These are phyloP conservation scores for Tragulus kanchil DNA, from an alignment of 2,113 vertebrate genomes.

Conservation along the genomic window DNA sequence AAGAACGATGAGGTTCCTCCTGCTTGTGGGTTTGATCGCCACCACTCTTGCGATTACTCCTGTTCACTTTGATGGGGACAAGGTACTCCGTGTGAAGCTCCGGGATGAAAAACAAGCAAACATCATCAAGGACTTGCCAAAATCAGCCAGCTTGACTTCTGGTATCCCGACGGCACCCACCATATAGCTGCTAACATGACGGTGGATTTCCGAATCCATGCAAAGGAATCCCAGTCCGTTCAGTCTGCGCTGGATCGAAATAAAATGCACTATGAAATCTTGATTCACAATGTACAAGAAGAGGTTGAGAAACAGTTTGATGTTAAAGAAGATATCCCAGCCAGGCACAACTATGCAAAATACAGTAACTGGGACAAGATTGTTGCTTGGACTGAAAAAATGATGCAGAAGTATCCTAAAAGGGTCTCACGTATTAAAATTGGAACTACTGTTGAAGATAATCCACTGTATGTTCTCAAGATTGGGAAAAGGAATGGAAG, in stretches of 20 bases:
- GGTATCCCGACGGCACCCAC: not conserved
- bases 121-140: constrained; percentile 89
- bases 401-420: constrained; percentile 83
- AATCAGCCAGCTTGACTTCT: constrained; percentile 56
- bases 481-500: constrained; percentile 81
- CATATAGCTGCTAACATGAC: not conserved
- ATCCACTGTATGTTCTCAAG: constrained; percentile 91
- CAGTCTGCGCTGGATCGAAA: constrained; percentile 86
- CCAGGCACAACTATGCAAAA: constrained; percentile 89
- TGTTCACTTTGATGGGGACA: constrained; percentile 89
- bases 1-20: constrained; percentile 87
- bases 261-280: constrained; percentile 86
- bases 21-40: constrained; percentile 87
- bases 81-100: constrained; percentile 90
- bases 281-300: constrained; percentile 90
- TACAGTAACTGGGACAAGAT: constrained; percentile 90
- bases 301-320: constrained; percentile 86
- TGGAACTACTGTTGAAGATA: constrained; percentile 90
- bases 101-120: constrained; percentile 88
- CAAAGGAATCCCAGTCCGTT: not conserved
- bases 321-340: constrained; percentile 62
- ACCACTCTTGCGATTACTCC: constrained; percentile 80
- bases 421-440: constrained; percentile 90
- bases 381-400: constrained; percentile 88
- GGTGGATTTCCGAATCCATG: not conserved